Evolutionary conservation across 1,140 invertebrate genomes (phyloP), one percentile per base, ranked within the genome.

Genomic region (Oppia nitens): DNA sequence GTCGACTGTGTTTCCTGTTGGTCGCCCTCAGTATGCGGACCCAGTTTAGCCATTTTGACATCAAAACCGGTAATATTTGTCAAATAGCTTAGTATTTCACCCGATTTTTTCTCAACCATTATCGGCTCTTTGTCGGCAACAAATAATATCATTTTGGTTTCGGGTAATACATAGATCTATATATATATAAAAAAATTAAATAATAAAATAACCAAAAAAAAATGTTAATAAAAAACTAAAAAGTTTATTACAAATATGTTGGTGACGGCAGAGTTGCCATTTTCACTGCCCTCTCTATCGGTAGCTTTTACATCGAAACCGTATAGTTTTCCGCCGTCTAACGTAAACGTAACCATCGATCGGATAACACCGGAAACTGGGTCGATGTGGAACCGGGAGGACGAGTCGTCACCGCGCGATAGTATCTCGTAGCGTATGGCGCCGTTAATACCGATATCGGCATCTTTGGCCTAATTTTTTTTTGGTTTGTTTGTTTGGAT

Each of bases 241-340:
- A n/a, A n/a, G n/a, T n/a, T n/a, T n/a, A n/a, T n/a, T 70, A 86
- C 84, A 70, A 86, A 84, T 60, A 88, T 83, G 67, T 86, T 87
- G 48, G 81, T 81, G 52, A 87, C 85, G 24, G 83, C 80, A 25
- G 84, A 86, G 57, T 78, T 78, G 0, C 85, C 85, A 66, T 84
- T 81, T 63, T 84, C 80, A 40, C 81, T 80, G 0, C 86, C 86
- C 49, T 73, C 67, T 59, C 79, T 77, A 67, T 90, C 86, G 0
- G 83, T 87, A 3, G 85, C 86, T 71, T 85, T 85, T n/a, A 89
- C 84, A 72, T 88, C 85, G 66, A 88, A 87, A 2, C 83, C 83
- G 66, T 83, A 87, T 40, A 87, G 81, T 60, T 78, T 74, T 2
- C 83, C 83, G 17, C 79, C 79, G 53, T 84, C 81, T 32, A 77